These are phyloP conservation scores for Etheostoma perlongum DNA, from an alignment of 2,797 vertebrate genomes.

Conservation along the genomic window DNA sequence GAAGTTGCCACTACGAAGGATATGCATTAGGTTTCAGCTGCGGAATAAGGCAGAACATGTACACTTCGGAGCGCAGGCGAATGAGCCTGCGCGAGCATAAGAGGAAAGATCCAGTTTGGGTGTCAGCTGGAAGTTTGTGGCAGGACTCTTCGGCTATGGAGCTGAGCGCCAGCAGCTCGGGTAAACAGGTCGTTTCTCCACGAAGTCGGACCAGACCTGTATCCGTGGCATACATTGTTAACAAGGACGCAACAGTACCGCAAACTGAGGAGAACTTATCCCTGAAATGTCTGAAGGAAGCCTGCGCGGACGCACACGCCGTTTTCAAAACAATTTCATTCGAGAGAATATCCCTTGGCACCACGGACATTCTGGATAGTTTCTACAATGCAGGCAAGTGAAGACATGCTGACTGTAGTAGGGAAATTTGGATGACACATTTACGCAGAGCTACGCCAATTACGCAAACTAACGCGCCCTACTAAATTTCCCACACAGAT, in stretches of 20 bases:
- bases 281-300: conserved; percentile 86
- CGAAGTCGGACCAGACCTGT: conserved; percentile 79
- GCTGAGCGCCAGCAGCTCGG: conserved; percentile 58
- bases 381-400: conserved; percentile 95
- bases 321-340: conserved; percentile 82
- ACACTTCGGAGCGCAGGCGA: conserved; percentile 84
- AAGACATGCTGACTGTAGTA: conserved; percentile 31
- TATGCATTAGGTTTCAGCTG: conserved; percentile 19
- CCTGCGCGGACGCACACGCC: conserved; percentile 84
- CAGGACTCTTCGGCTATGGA: conserved; percentile 87
- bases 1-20: neutral
- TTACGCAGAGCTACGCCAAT: neutral
- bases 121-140: conserved; percentile 90
- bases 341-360: conserved; percentile 84
- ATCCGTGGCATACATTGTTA: conserved; percentile 86
- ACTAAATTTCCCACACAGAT: conserved; percentile 76
- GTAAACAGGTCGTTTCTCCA: conserved; percentile 69
- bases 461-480: conserved; percentile 20
- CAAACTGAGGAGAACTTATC: conserved; percentile 84
- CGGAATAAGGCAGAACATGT: conserved; percentile 66
- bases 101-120: conserved; percentile 75
- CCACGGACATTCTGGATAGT: conserved; percentile 84
- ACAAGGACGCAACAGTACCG: conserved; percentile 76
- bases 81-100: conserved; percentile 82
- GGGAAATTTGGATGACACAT: neutral